These are phyloP conservation scores for Aptenodytes patagonicus DNA, from an alignment of 2,113 vertebrate species.

Conservation along the genomic window DNA sequence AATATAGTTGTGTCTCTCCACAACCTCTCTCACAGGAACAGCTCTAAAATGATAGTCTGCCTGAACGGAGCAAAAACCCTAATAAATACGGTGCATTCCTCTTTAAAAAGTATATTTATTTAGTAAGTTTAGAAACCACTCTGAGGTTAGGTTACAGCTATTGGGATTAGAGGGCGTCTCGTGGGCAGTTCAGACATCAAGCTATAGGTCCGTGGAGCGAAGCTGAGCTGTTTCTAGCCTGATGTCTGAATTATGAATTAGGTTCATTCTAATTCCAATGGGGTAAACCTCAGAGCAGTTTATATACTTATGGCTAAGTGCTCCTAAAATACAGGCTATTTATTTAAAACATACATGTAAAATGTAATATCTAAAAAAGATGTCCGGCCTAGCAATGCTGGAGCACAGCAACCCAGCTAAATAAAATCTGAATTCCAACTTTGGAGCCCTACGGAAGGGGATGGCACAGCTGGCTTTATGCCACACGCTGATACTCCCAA, in stretches of 20 bases:
- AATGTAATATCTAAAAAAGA: conserved; percentile 53
- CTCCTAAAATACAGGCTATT: conserved; percentile 66
- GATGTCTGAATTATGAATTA: conserved; percentile 65
- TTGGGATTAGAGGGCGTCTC: conserved; percentile 67
- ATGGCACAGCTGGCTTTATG: conserved; percentile 18
- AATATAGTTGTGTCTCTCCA: neutral
- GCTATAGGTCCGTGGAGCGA: conserved; percentile 16
- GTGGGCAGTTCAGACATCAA: conserved; percentile 47
- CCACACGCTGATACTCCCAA: neutral
- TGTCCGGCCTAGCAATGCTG: neutral
- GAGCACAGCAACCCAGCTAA: neutral
- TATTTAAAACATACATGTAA: conserved; percentile 68
- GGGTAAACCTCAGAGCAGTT: conserved; percentile 63
- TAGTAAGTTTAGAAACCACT: conserved; percentile 60
- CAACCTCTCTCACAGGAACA: conserved; percentile 16
- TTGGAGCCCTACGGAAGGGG: neutral
- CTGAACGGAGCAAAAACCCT: neutral
- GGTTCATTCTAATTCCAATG: conserved; percentile 67
- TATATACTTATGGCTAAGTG: conserved; percentile 64
- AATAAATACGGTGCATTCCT: conserved; percentile 54
- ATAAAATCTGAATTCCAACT: neutral
- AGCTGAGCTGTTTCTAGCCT: conserved; percentile 41
- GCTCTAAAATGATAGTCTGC: conserved; percentile 46
- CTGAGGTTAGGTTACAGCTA: conserved; percentile 63
- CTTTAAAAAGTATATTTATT: conserved; percentile 60